Evolutionary conservation across 2,888 invertebrate species (phyloP).

Genomic region (Criorhina ranunculi): DNA sequence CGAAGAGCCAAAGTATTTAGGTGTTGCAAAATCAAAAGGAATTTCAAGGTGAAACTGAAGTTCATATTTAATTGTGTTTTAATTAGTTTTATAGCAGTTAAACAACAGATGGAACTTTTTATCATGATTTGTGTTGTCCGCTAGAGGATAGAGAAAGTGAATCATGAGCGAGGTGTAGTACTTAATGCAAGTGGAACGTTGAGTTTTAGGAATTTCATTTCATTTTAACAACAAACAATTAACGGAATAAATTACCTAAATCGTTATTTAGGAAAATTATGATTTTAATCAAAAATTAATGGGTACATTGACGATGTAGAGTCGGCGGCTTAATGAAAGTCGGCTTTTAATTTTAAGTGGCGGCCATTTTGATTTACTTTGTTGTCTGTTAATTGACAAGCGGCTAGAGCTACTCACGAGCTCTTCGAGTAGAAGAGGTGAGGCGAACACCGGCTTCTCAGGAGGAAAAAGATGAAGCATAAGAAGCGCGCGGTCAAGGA

Average conservation of each 20-base stretch:
- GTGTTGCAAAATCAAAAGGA: slow-evolving; percentile 7
- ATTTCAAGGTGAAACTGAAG: slow-evolving; percentile 63
- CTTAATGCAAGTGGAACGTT: not conserved
- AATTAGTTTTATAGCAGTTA: slow-evolving; percentile 47
- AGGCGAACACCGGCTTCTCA: no score
- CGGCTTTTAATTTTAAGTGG: no score
- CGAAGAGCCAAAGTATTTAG: not conserved
- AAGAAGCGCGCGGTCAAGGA: no score
- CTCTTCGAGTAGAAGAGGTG: no score
- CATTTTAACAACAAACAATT: not conserved
- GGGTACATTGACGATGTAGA: not conserved
- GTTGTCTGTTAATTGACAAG: no score
- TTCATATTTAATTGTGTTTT: slow-evolving; percentile 42
- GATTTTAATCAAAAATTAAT: not conserved
- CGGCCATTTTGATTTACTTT: no score
- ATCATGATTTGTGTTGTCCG: slow-evolving; percentile 12
- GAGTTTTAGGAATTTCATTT: slow-evolving; percentile 8
- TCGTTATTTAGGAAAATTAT: not conserved
- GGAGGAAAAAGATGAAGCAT: no score
- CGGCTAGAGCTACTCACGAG: no score
- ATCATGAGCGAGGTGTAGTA: slow-evolving; percentile 12
- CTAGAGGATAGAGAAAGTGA: slow-evolving; percentile 30
- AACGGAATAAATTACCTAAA: not conserved
- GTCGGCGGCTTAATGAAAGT: no score
- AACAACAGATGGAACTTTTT: slow-evolving; percentile 31